Evolutionary conservation across 2,888 invertebrate species (phyloP).

Genomic region (Trypoxylon attenuatum): DNA sequence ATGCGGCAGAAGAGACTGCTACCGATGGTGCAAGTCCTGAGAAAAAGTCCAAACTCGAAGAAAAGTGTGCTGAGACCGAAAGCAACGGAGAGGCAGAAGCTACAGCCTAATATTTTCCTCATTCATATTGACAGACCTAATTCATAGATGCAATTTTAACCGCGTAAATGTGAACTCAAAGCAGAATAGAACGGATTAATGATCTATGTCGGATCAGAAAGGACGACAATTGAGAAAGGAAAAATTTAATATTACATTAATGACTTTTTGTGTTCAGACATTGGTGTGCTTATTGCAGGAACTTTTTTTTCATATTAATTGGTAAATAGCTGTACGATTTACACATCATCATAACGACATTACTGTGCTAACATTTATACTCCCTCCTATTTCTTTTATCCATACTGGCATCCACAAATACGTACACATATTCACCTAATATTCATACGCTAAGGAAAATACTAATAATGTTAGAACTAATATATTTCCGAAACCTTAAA

Average conservation of each 20-base stretch:
- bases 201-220: conserved; percentile 53
- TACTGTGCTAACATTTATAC: conserved; percentile 24
- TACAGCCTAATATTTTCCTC: conserved; percentile 56
- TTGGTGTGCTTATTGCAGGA: conserved; percentile 46
- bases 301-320: conserved; percentile 38
- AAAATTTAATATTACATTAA: conserved; percentile 39
- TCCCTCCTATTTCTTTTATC: conserved; percentile 27
- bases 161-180: conserved; percentile 57
- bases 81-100: conserved; percentile 75
- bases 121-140: conserved; percentile 57
- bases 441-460: conserved; percentile 43
- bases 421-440: conserved; percentile 44
- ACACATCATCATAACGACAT: conserved; percentile 34
- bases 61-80: conserved; percentile 78
- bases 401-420: conserved; percentile 38
- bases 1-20: conserved; percentile 63
- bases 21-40: conserved; percentile 81
- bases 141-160: conserved; percentile 65
- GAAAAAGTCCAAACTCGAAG: conserved; percentile 83
- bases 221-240: conserved; percentile 30
- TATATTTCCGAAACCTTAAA: conserved; percentile 64
- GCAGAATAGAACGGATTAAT: conserved; percentile 61
- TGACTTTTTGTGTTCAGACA: conserved; percentile 49
- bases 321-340: conserved; percentile 27
- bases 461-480: conserved; percentile 62